phyloP scores from a whole-genome alignment of 1,140 invertebrate species.

The Formica exsecta region DNA sequence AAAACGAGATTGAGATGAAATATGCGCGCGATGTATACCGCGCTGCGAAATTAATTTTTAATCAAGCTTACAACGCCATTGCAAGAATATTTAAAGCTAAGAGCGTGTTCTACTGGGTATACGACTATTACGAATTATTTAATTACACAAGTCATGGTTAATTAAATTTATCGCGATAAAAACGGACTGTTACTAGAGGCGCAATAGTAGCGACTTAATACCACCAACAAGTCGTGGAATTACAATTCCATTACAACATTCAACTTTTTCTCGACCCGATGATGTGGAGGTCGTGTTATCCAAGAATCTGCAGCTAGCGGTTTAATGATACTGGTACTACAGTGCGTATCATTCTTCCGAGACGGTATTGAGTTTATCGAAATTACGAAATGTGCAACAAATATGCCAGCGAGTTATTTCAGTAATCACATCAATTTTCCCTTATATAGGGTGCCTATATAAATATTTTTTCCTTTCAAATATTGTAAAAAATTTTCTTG shows the following conservation, averaged over 20 bases:
- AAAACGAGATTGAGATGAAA: neutral
- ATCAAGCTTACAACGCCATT: neutral
- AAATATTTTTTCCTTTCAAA: too few relatives aligned
- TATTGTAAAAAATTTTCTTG: too few relatives aligned
- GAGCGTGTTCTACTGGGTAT: neutral
- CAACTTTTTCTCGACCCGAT: constrained; percentile 2
- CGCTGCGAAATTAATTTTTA: constrained; percentile 15
- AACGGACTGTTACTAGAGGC: neutral
- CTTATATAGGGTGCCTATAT: too few relatives aligned
- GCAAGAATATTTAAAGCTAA: neutral
- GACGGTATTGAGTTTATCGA: neutral
- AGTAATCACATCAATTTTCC: neutral
- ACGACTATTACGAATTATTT: constrained; percentile 22
- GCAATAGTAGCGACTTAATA: neutral
- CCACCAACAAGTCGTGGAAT: constrained; percentile 11
- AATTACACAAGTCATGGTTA: constrained; percentile 44
- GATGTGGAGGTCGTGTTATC: constrained; percentile 40
- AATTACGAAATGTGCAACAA: neutral
- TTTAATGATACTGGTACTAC: constrained; percentile 20
- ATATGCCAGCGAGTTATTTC: neutral
- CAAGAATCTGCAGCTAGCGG: constrained; percentile 6
- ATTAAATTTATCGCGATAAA: constrained; percentile 40
- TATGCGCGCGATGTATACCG: neutral
- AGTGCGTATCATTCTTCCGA: neutral
- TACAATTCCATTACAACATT: constrained; percentile 33